Percentiles rank a stretch among this genome's conserved stretches.
Conservation (phyloP, 1,140 invertebrate genomes). For the Camponotus floridanus region DNA sequence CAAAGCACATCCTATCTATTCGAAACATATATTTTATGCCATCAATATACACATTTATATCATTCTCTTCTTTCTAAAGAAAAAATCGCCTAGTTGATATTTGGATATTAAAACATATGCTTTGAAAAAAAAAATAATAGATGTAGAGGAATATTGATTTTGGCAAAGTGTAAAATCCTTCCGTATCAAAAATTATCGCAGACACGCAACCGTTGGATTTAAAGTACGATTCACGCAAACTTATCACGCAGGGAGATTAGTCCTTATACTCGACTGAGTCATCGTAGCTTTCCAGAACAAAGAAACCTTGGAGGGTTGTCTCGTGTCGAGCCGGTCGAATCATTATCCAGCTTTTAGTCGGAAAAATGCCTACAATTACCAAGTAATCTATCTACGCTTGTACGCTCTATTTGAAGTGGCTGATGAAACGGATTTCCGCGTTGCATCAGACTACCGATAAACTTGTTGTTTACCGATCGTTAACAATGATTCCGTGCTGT, state of each 20-base stretch:
- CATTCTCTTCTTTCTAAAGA: not conserved
- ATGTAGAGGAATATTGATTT: not conserved
- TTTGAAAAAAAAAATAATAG: not conserved
- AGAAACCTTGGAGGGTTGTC: slow-evolving; percentile 44
- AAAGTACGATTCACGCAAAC: not conserved
- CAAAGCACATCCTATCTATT: not conserved
- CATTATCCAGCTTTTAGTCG: slow-evolving; percentile 53
- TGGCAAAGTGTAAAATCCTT: not conserved
- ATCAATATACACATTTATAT: slow-evolving; percentile 33
- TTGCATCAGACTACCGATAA: slow-evolving; percentile 82
- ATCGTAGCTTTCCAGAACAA: slow-evolving; percentile 45
- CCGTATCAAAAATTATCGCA: not conserved
- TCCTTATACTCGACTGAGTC: slow-evolving; percentile 45
- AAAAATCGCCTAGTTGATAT: not conserved
- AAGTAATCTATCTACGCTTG: slow-evolving; percentile 66
- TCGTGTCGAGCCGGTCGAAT: slow-evolving; percentile 49
- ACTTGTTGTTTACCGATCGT: slow-evolving; percentile 71
- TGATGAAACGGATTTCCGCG: slow-evolving; percentile 83
- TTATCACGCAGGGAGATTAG: slow-evolving; percentile 32
- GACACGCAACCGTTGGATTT: not conserved
- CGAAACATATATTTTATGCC: slow-evolving; percentile 31
- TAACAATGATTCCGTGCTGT: slow-evolving; percentile 57
- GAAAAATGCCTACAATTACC: slow-evolving; percentile 63
- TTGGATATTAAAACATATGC: slow-evolving; percentile 16
- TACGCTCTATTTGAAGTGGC: slow-evolving; percentile 72